Evolutionary conservation across 2,113 vertebrate species (phyloP).

Genomic region (Eptatretus burgeri): DNA sequence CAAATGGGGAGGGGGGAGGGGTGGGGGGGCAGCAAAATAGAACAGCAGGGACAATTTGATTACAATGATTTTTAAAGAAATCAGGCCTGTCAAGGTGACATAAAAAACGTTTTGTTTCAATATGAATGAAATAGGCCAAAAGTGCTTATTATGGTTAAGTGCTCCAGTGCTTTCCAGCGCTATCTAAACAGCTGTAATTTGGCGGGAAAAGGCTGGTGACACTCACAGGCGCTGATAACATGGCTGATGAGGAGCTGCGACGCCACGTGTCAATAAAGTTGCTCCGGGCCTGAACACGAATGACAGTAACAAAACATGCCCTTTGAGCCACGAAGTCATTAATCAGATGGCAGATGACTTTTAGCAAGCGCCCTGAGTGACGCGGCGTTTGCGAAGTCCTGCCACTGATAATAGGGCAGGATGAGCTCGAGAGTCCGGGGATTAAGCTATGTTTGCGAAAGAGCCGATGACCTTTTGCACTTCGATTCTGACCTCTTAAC

Average conservation of each 20-base stretch:
- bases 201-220: conserved; percentile 5
- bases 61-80: conserved; percentile 6
- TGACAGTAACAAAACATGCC: conserved; percentile 4
- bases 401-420: no score
- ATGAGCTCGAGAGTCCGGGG: no score
- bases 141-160: conserved; percentile 4
- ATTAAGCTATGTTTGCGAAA: no score
- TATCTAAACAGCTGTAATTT: conserved; percentile 7
- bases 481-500: no score
- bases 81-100: conserved; percentile 3
- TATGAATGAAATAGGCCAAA: background rate
- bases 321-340: conserved; percentile 5
- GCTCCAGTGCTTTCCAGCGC: background rate
- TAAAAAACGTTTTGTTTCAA: background rate
- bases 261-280: conserved; percentile 6
- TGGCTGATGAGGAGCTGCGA: background rate
- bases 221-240: conserved; percentile 4
- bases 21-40: no score
- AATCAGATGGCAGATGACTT: background rate
- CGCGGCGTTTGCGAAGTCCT: no score
- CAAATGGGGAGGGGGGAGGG: no score
- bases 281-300: background rate
- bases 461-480: no score
- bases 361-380: no score
- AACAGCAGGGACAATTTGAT: conserved; percentile 3